Base-by-base conservation (phyloP, 2,113 vertebrate species). In the Athene cunicularia region DNA sequence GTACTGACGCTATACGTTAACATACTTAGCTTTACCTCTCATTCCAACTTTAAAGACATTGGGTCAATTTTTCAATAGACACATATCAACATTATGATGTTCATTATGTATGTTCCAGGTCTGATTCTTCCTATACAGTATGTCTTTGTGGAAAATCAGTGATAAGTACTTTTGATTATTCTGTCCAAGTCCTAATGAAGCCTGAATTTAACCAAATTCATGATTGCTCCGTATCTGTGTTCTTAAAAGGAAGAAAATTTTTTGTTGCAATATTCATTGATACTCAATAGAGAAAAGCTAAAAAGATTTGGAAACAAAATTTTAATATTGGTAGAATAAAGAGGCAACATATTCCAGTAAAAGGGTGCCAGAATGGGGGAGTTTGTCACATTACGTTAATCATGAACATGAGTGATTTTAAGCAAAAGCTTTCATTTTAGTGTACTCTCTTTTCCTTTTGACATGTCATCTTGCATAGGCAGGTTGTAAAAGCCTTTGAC, bases 281-380 rank as follows among this genome's bases (percentile, higher is more conserved):
- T 49, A 59, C 23, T 76, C 13, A 43, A 35, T 26, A 28, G 8
- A 32, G 33, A 26, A 58, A 70, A 21, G 1, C 12, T 47, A 9
- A 58, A 43, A 73, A 23, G 2, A 32, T 2, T 1, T 70, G 8
- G 18, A 73, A 88, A 5, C 6, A 75, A 88, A 41, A 33, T 39
- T 49, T 9, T 41, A 37, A 19, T 39, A 79, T 19, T 39, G 5
- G 8, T 32, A 64, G 30, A 63, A 82, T 39, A 66, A 55, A 59
- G 5, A 52, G 0, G 2, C 3, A 60, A 63, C 0, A 3, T 35
- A 39, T 47, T 55, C 8, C 20, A 71, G 6, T 32, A 53, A 59
- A 62, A 62, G 4, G 3, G 9, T 49, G 5, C 5, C 20, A 30
- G 27, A 73, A 55, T 47, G 14, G 7, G 3, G 5, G 10, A 0